These are phyloP conservation scores for Sesamia inferens DNA, from an alignment of 2,888 invertebrate species.

Conservation along the genomic window DNA sequence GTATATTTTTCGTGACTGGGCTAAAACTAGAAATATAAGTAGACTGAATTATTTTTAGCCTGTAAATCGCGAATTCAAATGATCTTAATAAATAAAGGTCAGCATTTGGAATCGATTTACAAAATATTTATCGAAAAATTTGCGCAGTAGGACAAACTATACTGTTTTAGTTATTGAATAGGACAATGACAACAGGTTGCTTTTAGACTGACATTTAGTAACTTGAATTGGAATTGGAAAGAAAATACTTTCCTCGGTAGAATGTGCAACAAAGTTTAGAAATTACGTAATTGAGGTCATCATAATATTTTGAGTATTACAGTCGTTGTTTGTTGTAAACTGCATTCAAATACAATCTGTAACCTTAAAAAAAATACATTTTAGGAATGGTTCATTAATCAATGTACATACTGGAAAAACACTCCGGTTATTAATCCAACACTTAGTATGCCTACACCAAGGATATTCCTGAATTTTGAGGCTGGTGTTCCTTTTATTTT, in stretches of 20 bases:
- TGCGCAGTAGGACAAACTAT: too few species aligned
- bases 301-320: neutral
- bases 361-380: constrained; percentile 69
- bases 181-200: neutral
- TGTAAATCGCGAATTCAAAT: neutral
- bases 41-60: too few species aligned
- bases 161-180: too few species aligned
- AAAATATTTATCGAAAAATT: neutral
- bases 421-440: constrained; percentile 81
- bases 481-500: constrained; percentile 92
- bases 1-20: constrained; percentile 72
- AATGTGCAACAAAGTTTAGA: neutral
- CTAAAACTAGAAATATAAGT: constrained; percentile 72
- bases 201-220: neutral
- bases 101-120: neutral
- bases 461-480: constrained; percentile 88
- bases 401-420: constrained; percentile 84
- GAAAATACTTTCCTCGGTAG: neutral
- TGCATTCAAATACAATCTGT: constrained; percentile 3
- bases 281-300: neutral
- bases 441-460: constrained; percentile 85
- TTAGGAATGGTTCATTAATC: neutral
- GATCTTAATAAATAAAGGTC: too few species aligned
- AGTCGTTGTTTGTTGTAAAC: neutral
- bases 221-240: neutral